These are phyloP conservation scores for Sebastes minor DNA, from an alignment of 2,797 vertebrate genomes.

Conservation along the genomic window DNA sequence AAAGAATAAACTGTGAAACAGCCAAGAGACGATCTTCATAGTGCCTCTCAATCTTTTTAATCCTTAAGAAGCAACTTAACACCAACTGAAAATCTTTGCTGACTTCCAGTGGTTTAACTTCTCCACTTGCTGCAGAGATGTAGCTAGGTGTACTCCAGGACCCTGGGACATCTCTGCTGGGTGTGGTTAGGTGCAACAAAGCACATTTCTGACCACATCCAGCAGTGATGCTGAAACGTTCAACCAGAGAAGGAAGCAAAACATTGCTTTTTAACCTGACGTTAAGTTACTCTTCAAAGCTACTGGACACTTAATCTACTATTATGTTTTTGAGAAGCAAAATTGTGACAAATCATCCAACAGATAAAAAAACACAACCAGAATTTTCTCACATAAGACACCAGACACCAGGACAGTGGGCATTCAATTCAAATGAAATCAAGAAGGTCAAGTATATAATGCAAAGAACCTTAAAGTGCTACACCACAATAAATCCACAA, in stretches of 20 bases:
- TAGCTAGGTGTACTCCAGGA: not conserved
- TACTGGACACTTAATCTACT: not conserved
- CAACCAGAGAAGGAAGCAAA: not conserved
- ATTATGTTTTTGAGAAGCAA: not conserved
- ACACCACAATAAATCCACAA: not conserved
- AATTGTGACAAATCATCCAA: not conserved
- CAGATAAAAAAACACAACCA: not conserved
- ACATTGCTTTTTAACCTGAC: no score
- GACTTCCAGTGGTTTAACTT: not conserved
- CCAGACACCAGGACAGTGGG: not conserved
- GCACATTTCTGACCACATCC: fast-evolving
- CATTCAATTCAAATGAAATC: no score
- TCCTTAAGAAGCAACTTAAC: not conserved
- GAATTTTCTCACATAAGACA: not conserved
- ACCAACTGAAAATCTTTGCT: not conserved
- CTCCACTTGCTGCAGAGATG: not conserved
- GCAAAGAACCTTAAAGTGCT: not conserved
- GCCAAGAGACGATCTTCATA: not conserved
- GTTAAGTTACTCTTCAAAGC: not conserved
- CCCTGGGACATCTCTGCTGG: no score
- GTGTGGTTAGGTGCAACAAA: no score
- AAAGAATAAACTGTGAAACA: not conserved
- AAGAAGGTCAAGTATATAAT: no score
- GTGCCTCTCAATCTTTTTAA: not conserved
- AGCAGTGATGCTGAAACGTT: not conserved